Evolutionary conservation across 37 sponge, comb jelly and placozoan genomes (phyloP), one percentile per base, ranked within the genome.

Genomic region (Mnemiopsis leidyi): DNA sequence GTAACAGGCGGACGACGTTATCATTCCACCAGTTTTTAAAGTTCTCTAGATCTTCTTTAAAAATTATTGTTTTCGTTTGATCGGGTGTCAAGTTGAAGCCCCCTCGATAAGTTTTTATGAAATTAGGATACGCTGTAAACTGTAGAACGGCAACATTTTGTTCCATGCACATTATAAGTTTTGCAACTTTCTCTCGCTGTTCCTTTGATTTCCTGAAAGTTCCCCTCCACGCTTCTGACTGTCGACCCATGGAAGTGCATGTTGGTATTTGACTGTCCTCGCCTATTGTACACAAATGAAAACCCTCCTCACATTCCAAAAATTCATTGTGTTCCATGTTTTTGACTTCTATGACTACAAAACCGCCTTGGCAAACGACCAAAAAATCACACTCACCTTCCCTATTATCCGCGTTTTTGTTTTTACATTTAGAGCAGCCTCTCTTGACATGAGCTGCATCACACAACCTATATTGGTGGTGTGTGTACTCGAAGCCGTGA

Each of bases 341-440:
- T 25, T 69, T 69, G 1, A 69, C 73, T 69, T 69, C 73, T n/a
- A 69, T 69, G 24, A 69, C 24, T 25, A 69, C 73, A 25, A 69
- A 69, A 5, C 2, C 7, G 9, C n/a, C 73, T 28, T 5, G 24
- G 2, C 73, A 21, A 20, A 69, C n/a, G 29, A 69, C n/a, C n/a
- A 69, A 69, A 69, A 69, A 69, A 25, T 69, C 73, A 25, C 28
- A 69, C 29, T 69, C 73, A 5, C 73, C 73, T 69, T 69, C 73
- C 73, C n/a, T 21, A 13, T 48, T 48, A 18, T 48, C 61, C 28
- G 73, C 73, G 2, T 28, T 28, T 69, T 69, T 69, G 21, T 20
- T 20, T 20, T 25, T 25, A 25, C 73, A 69, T 69, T 69, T 69
- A 28, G 24, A 3, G n/a, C 73, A 69, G 1, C 29, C 29, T 69